Conservation (phyloP, 2,797 vertebrate species). For the Nothura maculosa region DNA sequence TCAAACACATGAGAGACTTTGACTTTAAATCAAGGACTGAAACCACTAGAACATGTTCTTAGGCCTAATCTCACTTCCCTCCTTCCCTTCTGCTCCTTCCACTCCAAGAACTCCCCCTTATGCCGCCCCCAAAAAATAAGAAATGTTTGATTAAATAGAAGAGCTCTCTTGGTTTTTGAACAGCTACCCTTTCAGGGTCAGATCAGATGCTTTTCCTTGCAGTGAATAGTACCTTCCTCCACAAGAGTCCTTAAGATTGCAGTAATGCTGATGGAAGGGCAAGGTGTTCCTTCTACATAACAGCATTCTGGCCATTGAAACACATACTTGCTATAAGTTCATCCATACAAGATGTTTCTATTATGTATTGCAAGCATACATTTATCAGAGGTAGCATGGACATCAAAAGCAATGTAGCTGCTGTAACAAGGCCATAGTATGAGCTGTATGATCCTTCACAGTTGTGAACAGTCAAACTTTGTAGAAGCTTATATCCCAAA, state of each 20-base stretch:
- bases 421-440: not conserved
- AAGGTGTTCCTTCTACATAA: not conserved
- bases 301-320: not conserved
- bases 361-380: not conserved
- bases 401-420: not conserved
- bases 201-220: slow-evolving; percentile 12
- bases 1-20: slow-evolving; percentile 42
- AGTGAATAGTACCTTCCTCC: not conserved
- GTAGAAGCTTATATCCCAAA: not conserved
- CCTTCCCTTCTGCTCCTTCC: slow-evolving; percentile 30
- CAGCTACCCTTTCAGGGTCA: slow-evolving; percentile 2
- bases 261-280: not conserved
- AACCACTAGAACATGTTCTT: slow-evolving; percentile 60
- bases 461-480: not conserved
- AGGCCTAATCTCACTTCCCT: not conserved
- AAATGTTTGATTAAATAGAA: slow-evolving; percentile 58
- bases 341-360: not conserved
- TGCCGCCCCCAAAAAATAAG: not conserved
- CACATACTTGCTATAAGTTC: not conserved
- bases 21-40: slow-evolving; percentile 39
- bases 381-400: not conserved
- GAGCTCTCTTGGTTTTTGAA: slow-evolving; percentile 42
- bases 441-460: not conserved
- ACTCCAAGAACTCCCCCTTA: not conserved
- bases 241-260: slow-evolving; percentile 28